A percentile compares a stretch with the other conserved stretches of the same genome.
Conservation (phyloP, 1,140 invertebrate genomes). For the Drosophila mayri region DNA sequence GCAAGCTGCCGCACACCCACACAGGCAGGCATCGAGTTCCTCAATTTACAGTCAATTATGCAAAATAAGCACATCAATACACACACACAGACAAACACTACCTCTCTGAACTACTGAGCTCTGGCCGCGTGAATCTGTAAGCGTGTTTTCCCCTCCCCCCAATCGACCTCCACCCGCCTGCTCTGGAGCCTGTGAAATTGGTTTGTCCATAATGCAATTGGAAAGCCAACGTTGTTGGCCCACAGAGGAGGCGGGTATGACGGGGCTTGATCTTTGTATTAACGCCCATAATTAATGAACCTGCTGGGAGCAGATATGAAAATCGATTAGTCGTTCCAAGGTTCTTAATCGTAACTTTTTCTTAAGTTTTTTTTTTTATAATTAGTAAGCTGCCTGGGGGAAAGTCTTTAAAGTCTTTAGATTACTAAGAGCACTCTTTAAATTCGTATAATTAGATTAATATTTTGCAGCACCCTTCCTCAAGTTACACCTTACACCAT, state of each 20-base stretch:
- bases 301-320: constrained; percentile 25
- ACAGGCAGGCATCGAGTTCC: constrained; percentile 11
- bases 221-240: constrained; percentile 22
- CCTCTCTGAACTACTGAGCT: constrained; percentile 19
- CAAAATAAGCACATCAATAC: constrained; percentile 70
- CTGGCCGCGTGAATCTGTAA: constrained; percentile 19
- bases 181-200: constrained; percentile 51
- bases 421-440: too few species aligned
- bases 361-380: background rate
- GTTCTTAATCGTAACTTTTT: background rate
- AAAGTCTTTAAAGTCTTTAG: too few species aligned
- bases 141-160: background rate
- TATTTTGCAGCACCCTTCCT: background rate
- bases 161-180: background rate
- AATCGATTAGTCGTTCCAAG: constrained; percentile 24
- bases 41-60: constrained; percentile 75
- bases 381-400: background rate
- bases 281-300: constrained; percentile 59
- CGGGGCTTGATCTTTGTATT: constrained; percentile 51
- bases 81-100: constrained; percentile 14
- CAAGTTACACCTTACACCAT: background rate
- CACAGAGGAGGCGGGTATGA: constrained; percentile 4
- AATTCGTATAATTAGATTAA: background rate
- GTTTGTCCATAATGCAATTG: constrained; percentile 61
- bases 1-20: constrained; percentile 33